Base-by-base conservation (phyloP, 2,797 vertebrate species). In the Thripadectes ignobilis region DNA sequence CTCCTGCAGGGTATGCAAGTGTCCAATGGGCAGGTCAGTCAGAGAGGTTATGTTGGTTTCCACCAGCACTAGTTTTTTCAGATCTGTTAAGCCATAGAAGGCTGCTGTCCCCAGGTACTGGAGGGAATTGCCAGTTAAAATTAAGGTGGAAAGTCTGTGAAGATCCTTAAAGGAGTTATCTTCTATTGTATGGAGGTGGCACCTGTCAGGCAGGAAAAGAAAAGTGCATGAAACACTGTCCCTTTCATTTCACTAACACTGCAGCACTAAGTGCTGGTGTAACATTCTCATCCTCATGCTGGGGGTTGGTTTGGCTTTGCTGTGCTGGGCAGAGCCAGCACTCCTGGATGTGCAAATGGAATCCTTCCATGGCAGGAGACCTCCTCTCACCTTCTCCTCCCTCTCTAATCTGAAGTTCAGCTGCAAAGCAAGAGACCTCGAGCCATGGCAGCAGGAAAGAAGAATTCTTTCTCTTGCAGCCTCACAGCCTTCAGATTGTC, bases 111-210 rank as follows among this genome's bases (percentile, higher is more conserved):
- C 96, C 93, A 97, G 89, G 32, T 82, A 68, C 74, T 95, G 95
- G 23, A 98, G 85, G 27, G 98, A 96, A 41, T 98, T 98, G 93
- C 97, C 98, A 14, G 98, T 98, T 76, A 98, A 93, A 96, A 98
- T 96, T 94, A 99, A 97, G 49, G 95, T 98, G 34, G 96, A 97
- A 57, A 98, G 97, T 6, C 97, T 89, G 2, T 46, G 43, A 90
- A 98, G 97, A n/a, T 97, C 97, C 57, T 81, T 20, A 81, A 98
- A 98, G 27, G 98, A 94, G 61, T 98, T 74, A 46, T 98, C 97
- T 92, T 98, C 98, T 78, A 98, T 97, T 14, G 49, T 81, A 32
- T 91, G 88, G 76, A 98, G 96, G 29, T 97, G 91, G 93, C 98
- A 98, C 91, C 98, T 98, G 77, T 84, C n/a, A 62, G 46, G 48